Evolutionary conservation across 1,140 invertebrate genomes (phyloP), one percentile per base, ranked within the genome.

Genomic region (Stegodyphus dumicola): DNA sequence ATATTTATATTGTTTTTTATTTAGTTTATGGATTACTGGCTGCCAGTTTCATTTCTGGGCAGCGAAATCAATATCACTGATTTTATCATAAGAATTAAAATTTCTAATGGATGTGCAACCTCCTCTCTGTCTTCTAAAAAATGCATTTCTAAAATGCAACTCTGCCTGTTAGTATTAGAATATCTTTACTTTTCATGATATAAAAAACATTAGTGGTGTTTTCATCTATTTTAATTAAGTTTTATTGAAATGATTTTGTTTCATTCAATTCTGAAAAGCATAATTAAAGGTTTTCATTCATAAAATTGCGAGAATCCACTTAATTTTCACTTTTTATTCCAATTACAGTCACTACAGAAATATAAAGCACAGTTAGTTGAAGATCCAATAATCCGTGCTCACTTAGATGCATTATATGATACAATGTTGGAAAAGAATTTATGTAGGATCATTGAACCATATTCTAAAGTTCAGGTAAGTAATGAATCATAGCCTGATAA

Each of bases 391-490:
- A 97, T 99, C 0, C 93, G 95, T 88, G 97, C 97, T 88, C 98
- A 99, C 92, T 93, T 99, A 78, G 96, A 97, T 78, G 96, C 97
- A 3, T 91, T 99, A 6, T 99, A 99, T 90, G 98, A 99, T 89
- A 98, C 97, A 87, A 98, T 99, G 96, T 91, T 99, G 89, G 98
- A 99, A 91, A 98, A 99, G 91, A 99, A 99, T 93, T 92, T 99
- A 77, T 99, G 96, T 91, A 93, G 98, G 87, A 97, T 99, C 87
- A 99, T 99, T 87, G 98, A 99, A 91, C 99, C 99, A 10, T 99
- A 99, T 91, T 99, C 97, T 83, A 93, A 95, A 89, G 98, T 99
- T 1, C 96, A 99, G 93, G 96, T 97, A 88, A 92, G 93, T 17
- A n/a, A 74, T 74, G 33, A 33, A 33, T 33, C 33, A 33, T 33